These are phyloP conservation scores for Tragelaphus strepsiceros DNA, from an alignment of 2,113 vertebrate genomes.

Conservation along the genomic window DNA sequence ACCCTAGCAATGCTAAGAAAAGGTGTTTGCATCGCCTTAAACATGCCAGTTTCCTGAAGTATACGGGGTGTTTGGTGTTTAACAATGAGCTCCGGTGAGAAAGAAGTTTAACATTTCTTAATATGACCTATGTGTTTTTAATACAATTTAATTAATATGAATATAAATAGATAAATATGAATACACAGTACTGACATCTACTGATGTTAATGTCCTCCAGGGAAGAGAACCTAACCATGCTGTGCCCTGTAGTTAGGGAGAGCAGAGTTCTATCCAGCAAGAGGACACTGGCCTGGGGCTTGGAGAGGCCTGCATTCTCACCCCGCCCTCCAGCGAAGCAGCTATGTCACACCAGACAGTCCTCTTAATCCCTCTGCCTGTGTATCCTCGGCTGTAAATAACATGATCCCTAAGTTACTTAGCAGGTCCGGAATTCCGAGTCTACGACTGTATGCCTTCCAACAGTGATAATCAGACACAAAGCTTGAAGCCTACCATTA, in stretches of 20 bases:
- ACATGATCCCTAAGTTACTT: conserved; percentile 20
- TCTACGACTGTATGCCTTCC: not conserved
- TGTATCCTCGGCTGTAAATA: not conserved
- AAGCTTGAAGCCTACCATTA: not conserved
- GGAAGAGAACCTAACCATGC: not conserved
- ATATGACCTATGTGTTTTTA: not conserved
- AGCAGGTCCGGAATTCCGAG: not conserved
- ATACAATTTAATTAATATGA: not conserved
- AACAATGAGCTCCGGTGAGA: not conserved
- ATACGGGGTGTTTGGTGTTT: not conserved
- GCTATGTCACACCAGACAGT: not conserved
- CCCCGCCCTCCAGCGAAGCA: accelerated
- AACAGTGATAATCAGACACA: not conserved
- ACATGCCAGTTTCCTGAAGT: not conserved
- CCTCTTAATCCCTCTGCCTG: not conserved
- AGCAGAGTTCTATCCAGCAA: not conserved
- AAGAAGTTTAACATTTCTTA: not conserved
- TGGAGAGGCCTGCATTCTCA: not conserved
- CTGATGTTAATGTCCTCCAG: not conserved
- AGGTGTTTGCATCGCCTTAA: not conserved
- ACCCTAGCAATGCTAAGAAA: not conserved
- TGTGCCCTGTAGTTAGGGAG: not conserved
- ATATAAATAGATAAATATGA: not conserved
- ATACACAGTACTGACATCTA: not conserved
- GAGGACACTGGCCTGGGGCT: not conserved